These are phyloP conservation scores for Parambassis ranga DNA, from an alignment of 2,797 vertebrate genomes.

Conservation along the genomic window DNA sequence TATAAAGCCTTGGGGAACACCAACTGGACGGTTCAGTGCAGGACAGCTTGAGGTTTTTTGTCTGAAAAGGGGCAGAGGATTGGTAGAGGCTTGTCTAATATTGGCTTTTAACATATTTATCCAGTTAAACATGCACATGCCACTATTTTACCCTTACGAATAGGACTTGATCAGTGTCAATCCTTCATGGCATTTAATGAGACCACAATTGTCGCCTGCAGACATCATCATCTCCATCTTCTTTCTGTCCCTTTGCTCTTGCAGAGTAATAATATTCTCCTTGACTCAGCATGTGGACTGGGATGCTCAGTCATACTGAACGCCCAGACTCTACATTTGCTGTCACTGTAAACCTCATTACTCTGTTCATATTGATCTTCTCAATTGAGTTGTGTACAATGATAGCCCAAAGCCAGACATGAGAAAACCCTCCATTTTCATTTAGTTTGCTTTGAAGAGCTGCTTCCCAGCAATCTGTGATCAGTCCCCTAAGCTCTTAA, in stretches of 20 bases:
- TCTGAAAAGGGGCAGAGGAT: background rate
- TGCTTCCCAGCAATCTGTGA: conserved; percentile 4
- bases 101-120: too few species aligned
- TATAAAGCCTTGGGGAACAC: background rate
- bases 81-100: too few species aligned
- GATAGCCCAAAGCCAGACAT: conserved; percentile 5
- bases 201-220: background rate
- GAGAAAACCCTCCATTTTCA: conserved; percentile 27
- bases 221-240: background rate
- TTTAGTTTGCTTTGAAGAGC: conserved; percentile 39
- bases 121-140: too few species aligned
- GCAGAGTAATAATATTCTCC: conserved; percentile 14
- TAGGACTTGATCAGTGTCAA: too few species aligned
- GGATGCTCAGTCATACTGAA: conserved; percentile 23
- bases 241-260: background rate
- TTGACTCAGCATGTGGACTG: conserved; percentile 10
- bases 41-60: background rate
- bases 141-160: too few species aligned
- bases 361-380: conserved; percentile 33
- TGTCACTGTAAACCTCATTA: conserved; percentile 18
- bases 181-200: conserved; percentile 1
- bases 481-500: conserved; percentile 20
- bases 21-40: background rate
- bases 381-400: conserved; percentile 20
- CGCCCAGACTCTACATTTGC: background rate